These are phyloP conservation scores for Clunio marinus DNA, from an alignment of 2,888 invertebrate species.

Conservation along the genomic window DNA sequence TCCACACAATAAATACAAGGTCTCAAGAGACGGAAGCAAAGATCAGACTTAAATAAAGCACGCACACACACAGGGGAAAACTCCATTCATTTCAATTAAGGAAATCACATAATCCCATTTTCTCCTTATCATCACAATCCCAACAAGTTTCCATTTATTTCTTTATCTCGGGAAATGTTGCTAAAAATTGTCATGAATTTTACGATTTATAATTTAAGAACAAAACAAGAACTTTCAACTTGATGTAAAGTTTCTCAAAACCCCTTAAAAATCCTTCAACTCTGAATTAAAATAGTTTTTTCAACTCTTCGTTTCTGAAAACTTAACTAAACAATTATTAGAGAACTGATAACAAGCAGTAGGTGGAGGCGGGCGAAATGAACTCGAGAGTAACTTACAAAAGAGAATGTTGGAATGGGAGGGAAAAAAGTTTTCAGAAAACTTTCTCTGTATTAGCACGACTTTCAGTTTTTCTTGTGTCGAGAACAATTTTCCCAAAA, in stretches of 20 bases:
- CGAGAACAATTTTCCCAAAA: slow-evolving; percentile 13
- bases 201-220: too few relatives aligned
- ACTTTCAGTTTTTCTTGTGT: slow-evolving; percentile 13
- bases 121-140: slow-evolving; percentile 1
- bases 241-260: background rate
- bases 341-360: slow-evolving; percentile 21
- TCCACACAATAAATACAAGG: too few relatives aligned
- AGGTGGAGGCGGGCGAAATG: background rate
- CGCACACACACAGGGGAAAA: background rate
- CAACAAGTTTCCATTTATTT: background rate
- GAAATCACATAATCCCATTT: slow-evolving; percentile 14
- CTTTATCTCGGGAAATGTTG: too few relatives aligned
- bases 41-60: background rate
- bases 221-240: background rate
- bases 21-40: background rate
- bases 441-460: slow-evolving; percentile 14
- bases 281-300: slow-evolving; percentile 25
- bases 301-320: background rate
- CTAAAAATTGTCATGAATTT: too few relatives aligned
- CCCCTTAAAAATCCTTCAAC: background rate
- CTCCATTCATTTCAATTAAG: slow-evolving; percentile 16
- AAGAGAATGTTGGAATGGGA: background rate
- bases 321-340: slow-evolving; percentile 27
- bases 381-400: background rate
- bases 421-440: slow-evolving; percentile 7